Base-by-base conservation (phyloP, 2,888 invertebrate species). In the Eupelmus urozonus region DNA sequence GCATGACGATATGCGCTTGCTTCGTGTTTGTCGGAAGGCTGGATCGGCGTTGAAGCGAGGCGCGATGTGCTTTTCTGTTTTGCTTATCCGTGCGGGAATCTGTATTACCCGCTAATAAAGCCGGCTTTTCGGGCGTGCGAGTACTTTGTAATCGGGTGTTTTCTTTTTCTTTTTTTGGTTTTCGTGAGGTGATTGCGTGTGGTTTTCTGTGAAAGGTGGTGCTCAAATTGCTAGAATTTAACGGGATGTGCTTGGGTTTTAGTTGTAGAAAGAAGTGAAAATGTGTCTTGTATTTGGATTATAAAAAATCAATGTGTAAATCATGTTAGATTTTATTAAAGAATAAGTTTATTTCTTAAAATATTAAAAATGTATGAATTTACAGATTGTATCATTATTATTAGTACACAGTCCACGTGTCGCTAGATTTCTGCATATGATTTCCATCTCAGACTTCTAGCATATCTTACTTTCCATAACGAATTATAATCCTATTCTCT, bases 41-140 rank as follows among this genome's bases (percentile, higher is more conserved):
- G 13, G 2, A 45, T 16, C 45, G 16, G 13, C 13, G 9, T 45
- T 16, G 16, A 45, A 45, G 2, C 45, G 16, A 45, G 2, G 45
- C 3, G 49, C 51, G 13, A 18, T 27, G 53, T 20, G 51, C 16
- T 20, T 34, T 29, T 29, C 29, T 51, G 27, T 29, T 4, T 27
- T 1, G 11, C 7, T 34, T 66, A 66, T 34, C 34, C 20, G 16
- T 13, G 7, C 9, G n/a, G n/a, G n/a, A 13, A 29, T 34, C 34
- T 51, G 3, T 13, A 55, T 67, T 34, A 40, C 55, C 55, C 16
- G 11, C 55, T 69, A 69, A 42, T 69, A 69, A 55, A 20, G 49
- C 2, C 7, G 16, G 29, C 18, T 25, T 40, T 25, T 27, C 42
- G 25, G 55, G 34, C 55, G 67, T 40, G 67, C 20, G 1, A 40